These are phyloP conservation scores for Gisinianus flammeolus DNA, from an alignment of 2,888 invertebrate species.

Conservation along the genomic window DNA sequence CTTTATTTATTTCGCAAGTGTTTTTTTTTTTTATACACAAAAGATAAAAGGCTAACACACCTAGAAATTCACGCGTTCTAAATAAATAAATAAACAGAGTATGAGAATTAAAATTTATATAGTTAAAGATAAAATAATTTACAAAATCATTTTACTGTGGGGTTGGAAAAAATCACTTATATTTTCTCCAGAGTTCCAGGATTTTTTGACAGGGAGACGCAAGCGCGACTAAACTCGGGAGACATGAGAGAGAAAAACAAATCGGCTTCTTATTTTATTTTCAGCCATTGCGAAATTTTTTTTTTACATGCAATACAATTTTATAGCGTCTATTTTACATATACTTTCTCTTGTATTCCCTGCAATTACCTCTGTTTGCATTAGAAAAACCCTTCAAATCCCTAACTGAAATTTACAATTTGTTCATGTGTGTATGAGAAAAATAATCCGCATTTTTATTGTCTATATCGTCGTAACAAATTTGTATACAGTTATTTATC, in stretches of 20 bases:
- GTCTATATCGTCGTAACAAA: too few species aligned
- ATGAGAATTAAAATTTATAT: too few species aligned
- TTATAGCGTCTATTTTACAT: conserved; percentile 37
- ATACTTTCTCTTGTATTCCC: neutral
- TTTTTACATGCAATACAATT: conserved; percentile 38
- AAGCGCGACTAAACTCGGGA: conserved; percentile 1
- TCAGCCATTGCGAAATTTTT: conserved; percentile 39
- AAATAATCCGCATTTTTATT: too few species aligned
- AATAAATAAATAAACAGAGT: too few species aligned
- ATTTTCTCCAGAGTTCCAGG: neutral
- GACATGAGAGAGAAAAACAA: conserved; percentile 10
- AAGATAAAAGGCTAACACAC: too few species aligned
- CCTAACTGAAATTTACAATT: neutral
- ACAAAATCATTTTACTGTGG: neutral
- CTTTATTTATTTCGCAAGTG: too few species aligned
- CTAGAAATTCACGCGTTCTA: too few species aligned
- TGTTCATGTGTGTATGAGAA: neutral
- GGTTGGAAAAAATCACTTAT: too few species aligned
- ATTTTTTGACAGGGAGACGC: conserved; percentile 18
- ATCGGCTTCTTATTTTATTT: conserved; percentile 36
- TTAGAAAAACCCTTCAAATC: neutral
- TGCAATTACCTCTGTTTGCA: neutral
- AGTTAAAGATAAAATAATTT: neutral
- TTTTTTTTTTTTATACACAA: too few species aligned
- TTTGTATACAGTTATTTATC: too few species aligned